Conservation (phyloP, 2,888 invertebrate species). For the Sminthurinus aureus region DNA sequence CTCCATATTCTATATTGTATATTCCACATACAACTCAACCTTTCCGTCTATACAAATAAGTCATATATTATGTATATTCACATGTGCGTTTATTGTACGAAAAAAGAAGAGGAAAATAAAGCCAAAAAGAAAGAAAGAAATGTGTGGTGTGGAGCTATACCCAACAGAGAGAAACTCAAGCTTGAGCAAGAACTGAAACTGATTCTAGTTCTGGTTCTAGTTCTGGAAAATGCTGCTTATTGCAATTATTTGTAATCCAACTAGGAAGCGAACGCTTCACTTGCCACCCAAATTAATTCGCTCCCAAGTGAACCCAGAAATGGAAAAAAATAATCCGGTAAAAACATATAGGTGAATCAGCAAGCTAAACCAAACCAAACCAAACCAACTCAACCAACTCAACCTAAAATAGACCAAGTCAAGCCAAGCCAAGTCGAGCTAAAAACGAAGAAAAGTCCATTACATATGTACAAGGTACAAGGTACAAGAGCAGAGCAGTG, state of each 20-base stretch:
- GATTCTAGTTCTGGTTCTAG: neutral
- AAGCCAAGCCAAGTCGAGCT: neutral
- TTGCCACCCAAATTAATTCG: conserved; percentile 34
- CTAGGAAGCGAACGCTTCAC: conserved; percentile 21
- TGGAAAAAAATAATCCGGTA: conserved; percentile 28
- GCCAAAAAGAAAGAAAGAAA: neutral
- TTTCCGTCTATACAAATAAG: neutral
- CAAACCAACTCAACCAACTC: neutral
- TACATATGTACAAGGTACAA: neutral
- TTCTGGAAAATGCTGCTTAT: neutral
- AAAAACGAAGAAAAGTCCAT: neutral
- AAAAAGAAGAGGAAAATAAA: neutral
- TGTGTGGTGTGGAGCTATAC: neutral
- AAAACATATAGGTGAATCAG: neutral
- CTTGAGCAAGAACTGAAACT: neutral
- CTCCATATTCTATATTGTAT: too few relatives aligned
- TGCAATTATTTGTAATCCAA: conserved; percentile 30
- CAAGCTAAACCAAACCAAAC: neutral
- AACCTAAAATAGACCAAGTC: neutral
- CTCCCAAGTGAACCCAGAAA: conserved; percentile 26
- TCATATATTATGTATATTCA: too few relatives aligned
- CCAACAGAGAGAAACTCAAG: neutral
- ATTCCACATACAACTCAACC: neutral
- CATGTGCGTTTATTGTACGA: neutral
- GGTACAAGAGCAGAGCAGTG: too few relatives aligned